A percentile compares a stretch with the other conserved stretches of the same genome.
These are phyloP conservation scores for Amphiura filiformis DNA, from an alignment of 35 echinoderm and acorn worm genomes.

Conservation along the genomic window DNA sequence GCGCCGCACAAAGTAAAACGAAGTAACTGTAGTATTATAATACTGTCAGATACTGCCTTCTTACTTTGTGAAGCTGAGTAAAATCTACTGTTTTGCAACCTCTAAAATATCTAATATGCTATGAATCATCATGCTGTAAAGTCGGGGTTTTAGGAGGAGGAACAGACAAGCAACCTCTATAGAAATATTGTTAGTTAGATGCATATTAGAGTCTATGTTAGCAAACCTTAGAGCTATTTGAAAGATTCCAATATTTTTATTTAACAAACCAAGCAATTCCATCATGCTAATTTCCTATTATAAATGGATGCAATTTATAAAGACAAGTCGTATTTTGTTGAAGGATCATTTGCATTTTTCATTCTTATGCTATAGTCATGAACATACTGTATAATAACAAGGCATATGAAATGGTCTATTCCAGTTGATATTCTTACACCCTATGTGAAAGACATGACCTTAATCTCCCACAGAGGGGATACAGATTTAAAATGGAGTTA, in stretches of 20 bases:
- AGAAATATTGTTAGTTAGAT: conserved; percentile 6
- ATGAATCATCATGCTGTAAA: conserved; percentile 5
- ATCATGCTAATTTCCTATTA: neutral
- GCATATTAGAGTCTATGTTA: conserved; percentile 6
- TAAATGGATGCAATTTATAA: neutral
- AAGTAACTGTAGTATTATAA: no score
- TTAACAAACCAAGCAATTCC: conserved; percentile 1
- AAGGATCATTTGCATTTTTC: neutral
- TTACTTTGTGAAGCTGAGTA: no score
- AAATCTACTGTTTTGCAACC: conserved; percentile 1
- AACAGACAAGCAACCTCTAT: neutral
- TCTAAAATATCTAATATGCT: neutral
- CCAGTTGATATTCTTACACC: neutral
- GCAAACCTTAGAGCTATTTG: neutral
- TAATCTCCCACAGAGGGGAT: no score
- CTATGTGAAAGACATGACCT: no score
- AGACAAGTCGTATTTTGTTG: neutral
- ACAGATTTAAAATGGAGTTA: no score
- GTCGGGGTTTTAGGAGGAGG: neutral
- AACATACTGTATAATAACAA: neutral
- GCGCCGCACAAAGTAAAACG: no score
- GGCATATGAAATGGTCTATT: neutral
- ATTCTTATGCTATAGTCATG: neutral
- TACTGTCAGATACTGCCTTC: no score
- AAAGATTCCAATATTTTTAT: neutral